Evolutionary conservation across 2,888 invertebrate species (phyloP), one percentile per base, ranked within the genome.

Genomic region (Rhamphomyia laevipes): DNA sequence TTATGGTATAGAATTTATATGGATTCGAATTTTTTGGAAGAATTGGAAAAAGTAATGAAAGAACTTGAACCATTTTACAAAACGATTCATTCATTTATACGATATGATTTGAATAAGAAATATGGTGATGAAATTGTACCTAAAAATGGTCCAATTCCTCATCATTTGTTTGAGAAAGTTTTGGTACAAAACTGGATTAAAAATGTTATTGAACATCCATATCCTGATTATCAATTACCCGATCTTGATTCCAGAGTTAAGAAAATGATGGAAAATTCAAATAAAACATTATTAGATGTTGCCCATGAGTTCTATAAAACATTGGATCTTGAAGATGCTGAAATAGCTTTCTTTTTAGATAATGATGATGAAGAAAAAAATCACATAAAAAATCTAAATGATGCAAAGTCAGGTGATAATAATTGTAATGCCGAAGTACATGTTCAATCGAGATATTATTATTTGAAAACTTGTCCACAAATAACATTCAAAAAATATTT

Each of bases 51-150:
- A 48, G 64, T 85, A 1, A 85, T 84, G 82, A 73, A 77, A 47
- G 77, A 84, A 60, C 67, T 91, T 38, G 78, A 78, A 56, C 89
- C 90, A 0, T 65, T 91, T 6, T 90, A 90, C 63, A 69, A 80
- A 48, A 80, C 87, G 60, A 70, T 90, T 12, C 89, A 90, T 63
- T 85, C 84, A 1, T 89, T 86, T 58, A 81, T 86, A 1, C 73
- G 88, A 55, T 74, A 76, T 53, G 76, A 80, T 47, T 68, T 89
- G 16, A 69, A 77, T 12, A 72, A 78, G 59, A 74, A 77, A 57
- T 86, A 86, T 61, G 86, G 86, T 2, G 77, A 77, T 17, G 68
- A 74, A 11, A 64, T 79, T 1, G 75, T 80, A 0, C 72, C 77
- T 0, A 74, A 75, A 42, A 74, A 67, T 46, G 84, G 82, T 48